phyloP scores from a whole-genome alignment of 2,888 invertebrate genomes.

The Aporophyla lueneburgensis region DNA sequence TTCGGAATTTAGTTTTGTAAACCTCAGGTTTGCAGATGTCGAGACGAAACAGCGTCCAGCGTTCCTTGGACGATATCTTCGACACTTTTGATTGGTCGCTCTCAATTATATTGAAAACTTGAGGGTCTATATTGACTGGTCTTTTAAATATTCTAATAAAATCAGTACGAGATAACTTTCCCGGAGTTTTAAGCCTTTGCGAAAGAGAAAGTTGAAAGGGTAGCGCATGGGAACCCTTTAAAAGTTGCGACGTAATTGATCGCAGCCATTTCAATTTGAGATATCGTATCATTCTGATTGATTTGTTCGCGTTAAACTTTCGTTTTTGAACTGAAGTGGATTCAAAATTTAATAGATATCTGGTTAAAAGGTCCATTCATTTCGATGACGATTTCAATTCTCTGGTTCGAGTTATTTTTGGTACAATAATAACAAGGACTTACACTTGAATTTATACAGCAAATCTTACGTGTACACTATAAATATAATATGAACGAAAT shows the following conservation, averaged over 20 bases:
- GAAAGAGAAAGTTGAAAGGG: slow-evolving; percentile 67
- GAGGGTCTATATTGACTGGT: slow-evolving; percentile 59
- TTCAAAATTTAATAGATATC: slow-evolving; percentile 43
- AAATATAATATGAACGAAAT: not conserved
- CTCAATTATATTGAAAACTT: slow-evolving; percentile 41
- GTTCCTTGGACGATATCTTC: slow-evolving; percentile 56
- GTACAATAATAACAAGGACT: not conserved
- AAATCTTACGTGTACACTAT: not conserved
- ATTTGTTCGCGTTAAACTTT: slow-evolving; percentile 63
- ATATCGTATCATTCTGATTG: slow-evolving; percentile 68
- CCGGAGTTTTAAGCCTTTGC: slow-evolving; percentile 67
- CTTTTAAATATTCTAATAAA: slow-evolving; percentile 72
- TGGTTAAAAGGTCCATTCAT: slow-evolving; percentile 22
- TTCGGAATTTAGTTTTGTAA: slow-evolving; percentile 62
- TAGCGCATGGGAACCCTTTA: slow-evolving; percentile 62
- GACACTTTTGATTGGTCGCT: slow-evolving; percentile 44
- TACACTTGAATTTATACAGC: not conserved
- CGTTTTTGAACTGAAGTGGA: slow-evolving; percentile 37
- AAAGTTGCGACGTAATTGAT: slow-evolving; percentile 70
- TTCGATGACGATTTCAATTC: slow-evolving; percentile 26
- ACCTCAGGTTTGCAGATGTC: slow-evolving; percentile 63
- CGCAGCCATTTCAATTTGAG: slow-evolving; percentile 68
- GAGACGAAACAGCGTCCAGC: slow-evolving; percentile 56
- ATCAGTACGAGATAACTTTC: slow-evolving; percentile 69
- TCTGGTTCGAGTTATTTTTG: slow-evolving; percentile 18